A percentile compares a stretch with the other conserved stretches of the same genome.
Conservation (phyloP, 2,888 invertebrate species). For the Icerya purchasi region DNA sequence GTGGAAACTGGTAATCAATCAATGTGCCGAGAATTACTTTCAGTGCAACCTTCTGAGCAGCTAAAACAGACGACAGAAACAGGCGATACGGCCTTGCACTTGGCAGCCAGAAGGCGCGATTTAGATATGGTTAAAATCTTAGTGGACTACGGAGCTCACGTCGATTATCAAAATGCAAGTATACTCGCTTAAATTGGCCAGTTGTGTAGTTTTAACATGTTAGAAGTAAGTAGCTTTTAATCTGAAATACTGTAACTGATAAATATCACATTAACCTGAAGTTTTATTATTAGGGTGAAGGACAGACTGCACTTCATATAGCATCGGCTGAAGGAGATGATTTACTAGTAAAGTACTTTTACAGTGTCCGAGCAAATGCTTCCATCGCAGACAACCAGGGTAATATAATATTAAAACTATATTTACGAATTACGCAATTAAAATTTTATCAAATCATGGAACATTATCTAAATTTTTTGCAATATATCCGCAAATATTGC, state of each 20-base stretch:
- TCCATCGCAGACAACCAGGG: constrained; percentile 83
- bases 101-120: constrained; percentile 80
- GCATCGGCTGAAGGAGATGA: constrained; percentile 93
- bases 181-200: not conserved
- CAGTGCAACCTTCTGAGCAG: constrained; percentile 70
- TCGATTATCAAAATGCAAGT: constrained; percentile 70
- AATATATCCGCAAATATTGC: not conserved
- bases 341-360: constrained; percentile 79
- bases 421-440: not conserved
- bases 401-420: constrained; percentile 22
- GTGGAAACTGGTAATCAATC: constrained; percentile 89
- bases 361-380: constrained; percentile 82
- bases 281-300: constrained; percentile 49
- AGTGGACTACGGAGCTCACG: constrained; percentile 75
- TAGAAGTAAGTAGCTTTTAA: not conserved
- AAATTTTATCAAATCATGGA: not conserved
- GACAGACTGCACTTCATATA: constrained; percentile 85
- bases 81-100: constrained; percentile 84
- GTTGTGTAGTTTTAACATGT: not conserved
- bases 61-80: constrained; percentile 59
- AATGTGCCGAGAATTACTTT: constrained; percentile 79
- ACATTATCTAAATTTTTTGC: not conserved
- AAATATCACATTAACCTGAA: not conserved
- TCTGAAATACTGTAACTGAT: not conserved
- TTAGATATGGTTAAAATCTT: constrained; percentile 81